phyloP scores from a whole-genome alignment of 2,797 vertebrate genomes.

The Calcarius lapponicus region DNA sequence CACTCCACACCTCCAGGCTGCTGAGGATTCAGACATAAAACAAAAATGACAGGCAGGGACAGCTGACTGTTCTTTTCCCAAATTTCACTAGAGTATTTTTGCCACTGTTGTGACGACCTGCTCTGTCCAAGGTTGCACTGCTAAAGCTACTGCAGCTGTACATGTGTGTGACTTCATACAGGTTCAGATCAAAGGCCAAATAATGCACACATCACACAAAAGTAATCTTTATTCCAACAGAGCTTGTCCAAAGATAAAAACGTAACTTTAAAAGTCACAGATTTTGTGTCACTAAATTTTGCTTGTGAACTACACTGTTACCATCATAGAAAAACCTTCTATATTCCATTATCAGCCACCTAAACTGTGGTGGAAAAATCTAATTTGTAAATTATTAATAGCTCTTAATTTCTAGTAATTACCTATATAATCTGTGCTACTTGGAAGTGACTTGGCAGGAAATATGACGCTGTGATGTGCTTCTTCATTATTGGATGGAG shows the following conservation, averaged over 20 bases:
- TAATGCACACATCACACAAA: neutral
- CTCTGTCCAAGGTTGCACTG: neutral
- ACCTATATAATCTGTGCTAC: slow-evolving; percentile 87
- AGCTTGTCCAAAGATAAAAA: neutral
- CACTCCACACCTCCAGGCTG: neutral
- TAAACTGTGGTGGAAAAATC: neutral
- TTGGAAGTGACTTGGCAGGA: slow-evolving; percentile 77
- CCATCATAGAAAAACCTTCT: neutral
- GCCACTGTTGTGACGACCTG: neutral
- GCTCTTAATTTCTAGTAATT: neutral
- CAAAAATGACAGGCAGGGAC: neutral
- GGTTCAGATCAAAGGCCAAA: neutral
- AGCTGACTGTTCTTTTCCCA: neutral
- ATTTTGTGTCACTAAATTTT: neutral
- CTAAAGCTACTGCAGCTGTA: neutral
- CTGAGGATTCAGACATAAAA: neutral
- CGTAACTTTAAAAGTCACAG: neutral
- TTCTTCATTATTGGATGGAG: slow-evolving; percentile 84
- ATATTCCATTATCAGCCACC: neutral
- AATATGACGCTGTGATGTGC: slow-evolving; percentile 78
- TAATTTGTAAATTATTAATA: neutral
- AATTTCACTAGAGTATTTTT: neutral
- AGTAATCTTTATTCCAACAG: neutral
- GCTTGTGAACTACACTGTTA: neutral
- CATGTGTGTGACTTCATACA: neutral